Conservation (phyloP, 2,113 vertebrate genomes). For the Silurus meridionalis region DNA sequence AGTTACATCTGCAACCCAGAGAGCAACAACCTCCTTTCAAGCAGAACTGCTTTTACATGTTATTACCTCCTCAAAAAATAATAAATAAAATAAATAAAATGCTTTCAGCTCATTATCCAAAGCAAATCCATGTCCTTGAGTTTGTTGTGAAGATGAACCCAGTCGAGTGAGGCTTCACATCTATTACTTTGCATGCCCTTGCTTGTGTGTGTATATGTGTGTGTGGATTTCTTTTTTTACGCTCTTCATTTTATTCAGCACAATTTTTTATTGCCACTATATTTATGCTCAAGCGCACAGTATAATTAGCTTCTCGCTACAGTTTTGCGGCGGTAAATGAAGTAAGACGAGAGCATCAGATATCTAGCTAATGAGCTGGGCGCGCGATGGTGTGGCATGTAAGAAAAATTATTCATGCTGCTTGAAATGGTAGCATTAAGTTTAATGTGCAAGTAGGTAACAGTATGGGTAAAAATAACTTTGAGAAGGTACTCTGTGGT, state of each 20-base stretch:
- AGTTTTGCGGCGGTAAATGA: slow-evolving; percentile 14
- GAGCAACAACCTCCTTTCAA: background rate
- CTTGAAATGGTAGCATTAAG: background rate
- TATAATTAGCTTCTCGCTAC: slow-evolving; percentile 7
- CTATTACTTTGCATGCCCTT: background rate
- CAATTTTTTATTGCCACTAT: slow-evolving; percentile 13
- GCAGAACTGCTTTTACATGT: background rate
- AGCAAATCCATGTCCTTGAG: slow-evolving; percentile 2
- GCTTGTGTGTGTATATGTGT: background rate
- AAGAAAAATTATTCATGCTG: background rate
- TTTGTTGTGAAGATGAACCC: background rate
- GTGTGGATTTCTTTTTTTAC: background rate
- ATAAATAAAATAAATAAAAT: background rate
- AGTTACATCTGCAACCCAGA: background rate
- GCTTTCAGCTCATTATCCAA: slow-evolving; percentile 2
- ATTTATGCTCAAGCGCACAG: slow-evolving; percentile 12
- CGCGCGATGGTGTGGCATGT: background rate
- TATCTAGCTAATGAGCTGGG: slow-evolving; percentile 1
- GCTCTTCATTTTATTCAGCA: slow-evolving; percentile 14
- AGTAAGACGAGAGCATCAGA: background rate
- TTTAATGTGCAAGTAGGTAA: background rate
- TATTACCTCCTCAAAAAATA: background rate
- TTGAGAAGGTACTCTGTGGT: background rate
- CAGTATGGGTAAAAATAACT: background rate
- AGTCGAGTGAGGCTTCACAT: slow-evolving; percentile 2